These are phyloP conservation scores for Micropoecilia bifurca DNA, from an alignment of 2,797 vertebrate species.

Conservation along the genomic window DNA sequence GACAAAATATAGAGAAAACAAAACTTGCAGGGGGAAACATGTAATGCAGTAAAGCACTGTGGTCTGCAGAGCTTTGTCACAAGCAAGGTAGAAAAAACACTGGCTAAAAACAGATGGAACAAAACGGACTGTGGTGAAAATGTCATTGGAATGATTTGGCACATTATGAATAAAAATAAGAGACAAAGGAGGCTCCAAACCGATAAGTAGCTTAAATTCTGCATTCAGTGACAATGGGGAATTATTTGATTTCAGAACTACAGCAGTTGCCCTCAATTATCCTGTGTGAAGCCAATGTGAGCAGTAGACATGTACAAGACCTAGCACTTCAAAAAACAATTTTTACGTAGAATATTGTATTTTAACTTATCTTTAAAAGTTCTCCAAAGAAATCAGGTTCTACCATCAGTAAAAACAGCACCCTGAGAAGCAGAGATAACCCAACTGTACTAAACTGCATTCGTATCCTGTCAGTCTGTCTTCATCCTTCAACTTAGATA, in stretches of 20 bases:
- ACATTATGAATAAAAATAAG: background rate
- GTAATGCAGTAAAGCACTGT: background rate
- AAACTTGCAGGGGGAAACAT: background rate
- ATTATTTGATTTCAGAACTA: background rate
- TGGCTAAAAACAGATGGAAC: background rate
- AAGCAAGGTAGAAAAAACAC: background rate
- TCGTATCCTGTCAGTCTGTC: background rate
- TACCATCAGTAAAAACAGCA: background rate
- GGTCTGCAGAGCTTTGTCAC: background rate
- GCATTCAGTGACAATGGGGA: background rate
- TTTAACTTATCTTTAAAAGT: background rate
- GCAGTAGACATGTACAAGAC: background rate
- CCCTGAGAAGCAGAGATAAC: background rate
- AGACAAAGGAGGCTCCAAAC: background rate
- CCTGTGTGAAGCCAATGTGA: background rate
- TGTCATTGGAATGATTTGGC: background rate
- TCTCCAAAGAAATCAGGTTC: background rate
- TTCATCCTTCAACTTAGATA: constrained; percentile 3
- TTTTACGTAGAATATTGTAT: background rate
- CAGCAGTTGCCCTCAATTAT: background rate
- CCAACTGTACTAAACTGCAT: constrained; percentile 3
- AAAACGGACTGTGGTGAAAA: background rate
- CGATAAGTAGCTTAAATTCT: background rate
- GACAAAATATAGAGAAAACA: background rate
- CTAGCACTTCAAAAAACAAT: background rate